Evolutionary conservation across 2,113 vertebrate species (phyloP), one percentile per base, ranked within the genome.

Genomic region (Otis tarda): DNA sequence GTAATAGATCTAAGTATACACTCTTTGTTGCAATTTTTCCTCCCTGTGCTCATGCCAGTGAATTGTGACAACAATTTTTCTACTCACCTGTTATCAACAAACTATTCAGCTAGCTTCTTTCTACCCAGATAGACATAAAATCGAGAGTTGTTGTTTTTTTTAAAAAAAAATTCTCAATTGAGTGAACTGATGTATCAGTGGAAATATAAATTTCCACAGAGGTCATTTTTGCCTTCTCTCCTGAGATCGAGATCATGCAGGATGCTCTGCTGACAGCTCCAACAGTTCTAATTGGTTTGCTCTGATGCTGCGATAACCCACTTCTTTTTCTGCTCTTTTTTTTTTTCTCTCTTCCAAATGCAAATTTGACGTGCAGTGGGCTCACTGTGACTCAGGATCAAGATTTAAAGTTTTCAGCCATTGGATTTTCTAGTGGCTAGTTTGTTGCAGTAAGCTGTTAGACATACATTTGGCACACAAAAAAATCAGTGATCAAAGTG

Each of bases 51-150:
- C 5, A 8, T 56, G 59, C 45, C 64, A 53, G 35, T 95, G 89
- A 92, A 59, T 84, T 76, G 91, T 92, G 55, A 87, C 85, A 43
- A 83, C 43, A 93, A 88, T 89, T 94, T 93, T 89, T 94, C 91
- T 93, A 25, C 73, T 86, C 37, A 13, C 41, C 71, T 80, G 52
- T 91, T 96, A 87, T 43, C 91, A 86, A 43, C 35, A 83, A 79
- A 63, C 87, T 94, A 12, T 91, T 91, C 71, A 83, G 45, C 76
- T 79, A 24, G n/a, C 59, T 89, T 79, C 47, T 83, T 91, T 89
- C 71, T 91, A 55, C 53, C 24, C 63, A 71, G 91, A 83, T 35
- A 96, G 71, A 75, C 43, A 71, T 83, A 68, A 87, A 71, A 80
- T 86, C 4, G 0, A 35, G 68, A 91, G 37, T 12, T 79, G 77